Base-by-base conservation (phyloP, 2,888 invertebrate genomes). In the Buathra laborator region DNA sequence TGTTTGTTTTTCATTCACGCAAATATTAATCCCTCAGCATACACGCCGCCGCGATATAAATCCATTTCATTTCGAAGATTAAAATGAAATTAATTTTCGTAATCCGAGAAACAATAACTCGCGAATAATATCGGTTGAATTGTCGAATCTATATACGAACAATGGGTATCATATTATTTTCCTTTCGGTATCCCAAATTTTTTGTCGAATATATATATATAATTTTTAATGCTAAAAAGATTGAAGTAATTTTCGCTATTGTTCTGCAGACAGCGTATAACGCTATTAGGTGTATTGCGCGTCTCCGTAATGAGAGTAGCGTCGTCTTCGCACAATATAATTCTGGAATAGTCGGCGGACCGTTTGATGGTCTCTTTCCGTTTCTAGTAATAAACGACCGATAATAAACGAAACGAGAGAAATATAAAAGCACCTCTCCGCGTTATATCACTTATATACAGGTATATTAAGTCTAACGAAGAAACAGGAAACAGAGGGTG, bases 11-110 rank as follows among this genome's bases (percentile, higher is more conserved):
- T 80, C 67, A 72, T 74, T 77, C 71, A 19, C 44, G 68, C 19
- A 72, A 81, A 77, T 77, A 81, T 84, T 81, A 81, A 84, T 84
- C 76, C 72, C 37, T 29, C 72, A 12, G 19, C 16, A 51, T 19
- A 12, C 51, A 24, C 44, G 43, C 44, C 37, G 37, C 29, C 19
- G 53, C 37, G 48, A 56, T 24, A 77, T 68, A 71, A 84, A 81
- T 62, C 68, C 66, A 46, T 67, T 84, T 81, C 84, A 72, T 72
- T 74, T 81, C 72, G 44, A n/a, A 74, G 71, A 46, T 67, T 46
- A 32, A 68, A 77, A 81, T 68, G 29, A 48, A 84, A 84, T 84
- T 81, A 77, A 81, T 84, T 84, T 84, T 74, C 74, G 68, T 81
- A 81, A 81, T 84, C 81, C 67, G 44, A 10, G 62, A 59, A 81